phyloP scores from a whole-genome alignment of 2,797 vertebrate species.

The Lithobates pipiens region DNA sequence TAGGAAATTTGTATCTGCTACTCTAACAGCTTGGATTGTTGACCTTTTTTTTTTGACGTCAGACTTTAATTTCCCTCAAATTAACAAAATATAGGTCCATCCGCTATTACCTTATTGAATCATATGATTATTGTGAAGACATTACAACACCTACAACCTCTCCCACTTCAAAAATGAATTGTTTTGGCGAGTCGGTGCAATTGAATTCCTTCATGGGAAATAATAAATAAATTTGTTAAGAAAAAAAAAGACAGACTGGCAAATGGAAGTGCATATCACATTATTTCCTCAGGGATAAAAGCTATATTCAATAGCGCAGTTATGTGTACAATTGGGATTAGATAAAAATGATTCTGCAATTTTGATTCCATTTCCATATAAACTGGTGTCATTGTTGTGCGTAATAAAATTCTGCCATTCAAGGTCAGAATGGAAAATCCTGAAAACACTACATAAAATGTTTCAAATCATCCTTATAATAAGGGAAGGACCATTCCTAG shows the following conservation, averaged over 20 bases:
- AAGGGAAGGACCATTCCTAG: too few relatives aligned
- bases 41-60: too few relatives aligned
- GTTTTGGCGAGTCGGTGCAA: too few relatives aligned
- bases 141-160: too few relatives aligned
- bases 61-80: too few relatives aligned
- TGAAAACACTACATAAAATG: neutral
- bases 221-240: neutral
- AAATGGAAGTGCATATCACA: conserved; percentile 1
- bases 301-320: conserved; percentile 24
- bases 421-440: conserved; percentile 22
- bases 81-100: too few relatives aligned
- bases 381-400: conserved; percentile 33
- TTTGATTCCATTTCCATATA: conserved; percentile 44
- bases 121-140: too few relatives aligned
- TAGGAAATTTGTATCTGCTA: too few relatives aligned
- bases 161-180: too few relatives aligned
- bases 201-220: neutral
- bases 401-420: conserved; percentile 43
- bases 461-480: neutral
- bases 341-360: conserved; percentile 44
- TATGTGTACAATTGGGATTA: conserved; percentile 25
- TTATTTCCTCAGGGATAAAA: conserved; percentile 49
- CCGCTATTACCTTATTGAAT: too few relatives aligned
- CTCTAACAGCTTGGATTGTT: too few relatives aligned
- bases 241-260: neutral